Evolutionary conservation across 2,113 vertebrate species (phyloP).

Genomic region (Leptocoma aspasia): DNA sequence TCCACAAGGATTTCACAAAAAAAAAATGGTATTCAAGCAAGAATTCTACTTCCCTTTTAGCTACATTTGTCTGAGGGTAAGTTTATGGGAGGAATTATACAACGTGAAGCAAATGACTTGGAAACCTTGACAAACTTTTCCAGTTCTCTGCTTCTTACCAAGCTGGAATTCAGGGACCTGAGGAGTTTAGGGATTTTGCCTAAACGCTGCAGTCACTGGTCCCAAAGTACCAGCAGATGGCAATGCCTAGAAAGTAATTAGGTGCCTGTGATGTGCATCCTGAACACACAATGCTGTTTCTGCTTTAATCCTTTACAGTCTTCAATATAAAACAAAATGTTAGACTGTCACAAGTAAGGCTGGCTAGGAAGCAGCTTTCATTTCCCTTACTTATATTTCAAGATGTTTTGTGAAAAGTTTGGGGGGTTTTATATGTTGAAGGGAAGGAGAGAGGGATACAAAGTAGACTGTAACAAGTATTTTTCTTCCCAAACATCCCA

Average conservation of each 20-base stretch:
- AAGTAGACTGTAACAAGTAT: neutral
- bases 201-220: neutral
- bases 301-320: neutral
- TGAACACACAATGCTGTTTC: fast-evolving
- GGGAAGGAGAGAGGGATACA: neutral
- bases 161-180: neutral
- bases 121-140: neutral
- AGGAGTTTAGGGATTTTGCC: neutral
- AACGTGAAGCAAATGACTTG: fast-evolving
- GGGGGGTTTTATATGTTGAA: fast-evolving
- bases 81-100: neutral
- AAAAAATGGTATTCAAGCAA: neutral
- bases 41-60: neutral
- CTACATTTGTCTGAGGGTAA: neutral
- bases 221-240: neutral
- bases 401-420: neutral
- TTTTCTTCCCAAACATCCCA: neutral
- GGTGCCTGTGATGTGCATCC: too few species aligned
- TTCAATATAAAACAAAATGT: neutral
- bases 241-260: neutral
- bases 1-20: neutral
- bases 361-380: neutral
- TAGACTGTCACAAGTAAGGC: neutral
- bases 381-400: neutral
- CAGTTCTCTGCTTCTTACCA: neutral